These are phyloP conservation scores for Merops nubicus DNA, from an alignment of 2,113 vertebrate species.

Conservation along the genomic window DNA sequence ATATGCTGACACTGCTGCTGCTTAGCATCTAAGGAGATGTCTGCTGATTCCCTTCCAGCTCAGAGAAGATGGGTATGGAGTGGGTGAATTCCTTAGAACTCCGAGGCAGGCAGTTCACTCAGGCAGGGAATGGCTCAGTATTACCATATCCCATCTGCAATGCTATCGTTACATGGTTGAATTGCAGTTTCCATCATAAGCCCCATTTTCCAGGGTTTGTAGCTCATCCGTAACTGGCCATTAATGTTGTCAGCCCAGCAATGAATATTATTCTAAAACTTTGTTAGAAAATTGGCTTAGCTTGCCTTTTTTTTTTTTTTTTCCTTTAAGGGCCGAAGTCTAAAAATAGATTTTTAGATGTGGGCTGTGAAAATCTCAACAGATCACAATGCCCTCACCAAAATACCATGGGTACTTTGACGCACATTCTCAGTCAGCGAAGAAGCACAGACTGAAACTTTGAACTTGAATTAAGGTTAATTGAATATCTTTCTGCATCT, in stretches of 20 bases:
- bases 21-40: not conserved
- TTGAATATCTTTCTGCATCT: not conserved
- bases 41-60: conserved; percentile 18
- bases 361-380: not conserved
- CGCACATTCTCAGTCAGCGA: not conserved
- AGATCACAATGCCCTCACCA: conserved; percentile 22
- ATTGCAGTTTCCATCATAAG: conserved; percentile 37
- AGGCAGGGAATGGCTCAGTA: not conserved
- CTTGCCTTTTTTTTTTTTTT: not conserved
- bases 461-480: conserved; percentile 45
- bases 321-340: not conserved
- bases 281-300: conserved; percentile 16
- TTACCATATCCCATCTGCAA: not conserved
- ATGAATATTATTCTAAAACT: conserved; percentile 26
- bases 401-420: not conserved
- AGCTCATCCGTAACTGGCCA: conserved; percentile 16
- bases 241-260: conserved; percentile 36
- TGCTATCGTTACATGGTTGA: not conserved
- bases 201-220: conserved; percentile 25
- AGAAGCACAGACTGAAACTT: not conserved
- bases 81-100: not conserved
- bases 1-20: not conserved
- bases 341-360: conserved; percentile 51
- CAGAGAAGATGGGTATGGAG: not conserved
- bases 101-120: not conserved